Evolutionary conservation across 2,888 invertebrate genomes (phyloP), one percentile per base, ranked within the genome.

Genomic region (Xestia rhomboidea): DNA sequence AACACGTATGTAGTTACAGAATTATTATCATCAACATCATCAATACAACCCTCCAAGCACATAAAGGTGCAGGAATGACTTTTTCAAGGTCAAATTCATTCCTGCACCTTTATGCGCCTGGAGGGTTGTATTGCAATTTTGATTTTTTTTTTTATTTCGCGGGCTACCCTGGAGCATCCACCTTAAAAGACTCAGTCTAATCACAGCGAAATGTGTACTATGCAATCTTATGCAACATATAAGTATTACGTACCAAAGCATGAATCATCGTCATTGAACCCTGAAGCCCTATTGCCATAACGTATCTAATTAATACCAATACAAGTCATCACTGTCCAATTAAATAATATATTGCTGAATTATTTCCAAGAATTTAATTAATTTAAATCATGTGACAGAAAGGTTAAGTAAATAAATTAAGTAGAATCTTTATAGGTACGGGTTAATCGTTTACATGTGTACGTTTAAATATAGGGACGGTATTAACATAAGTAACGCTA

Each of bases 401-500:
- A 79, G 76, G 76, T 46, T 57, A 79, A 57, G 30, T 30, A 68
- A 67, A 79, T 76, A 68, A 57, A 76, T 60, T 21, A 27, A 27
- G 57, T 76, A 57, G 38, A 79, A 57, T 67, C 10, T 27, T 2
- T 54, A 4, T 63, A 77, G n/a, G 64, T 49, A 68, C 21, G 30
- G n/a, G 57, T 57, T 15, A 68, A 67, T 68, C 21, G n/a, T 11
- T 51, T 5, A 38, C n/a, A 13, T 62, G 30, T 51, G 18, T n/a
- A 27, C 18, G 60, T 60, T 30, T 30, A 5, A 8, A 18, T 30
- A 60, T 8, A 30, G 30, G 18, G 30, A 60, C 18, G 0, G 8
- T 18, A 18, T 27, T 57, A 30, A 8, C 30, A 30, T 3, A 18
- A n/a, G n/a, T n/a, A n/a, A 60, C 30, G 60, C 30, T 30, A 49